Evolutionary conservation across 2,113 vertebrate species (phyloP).

Genomic region (Athene noctua): DNA sequence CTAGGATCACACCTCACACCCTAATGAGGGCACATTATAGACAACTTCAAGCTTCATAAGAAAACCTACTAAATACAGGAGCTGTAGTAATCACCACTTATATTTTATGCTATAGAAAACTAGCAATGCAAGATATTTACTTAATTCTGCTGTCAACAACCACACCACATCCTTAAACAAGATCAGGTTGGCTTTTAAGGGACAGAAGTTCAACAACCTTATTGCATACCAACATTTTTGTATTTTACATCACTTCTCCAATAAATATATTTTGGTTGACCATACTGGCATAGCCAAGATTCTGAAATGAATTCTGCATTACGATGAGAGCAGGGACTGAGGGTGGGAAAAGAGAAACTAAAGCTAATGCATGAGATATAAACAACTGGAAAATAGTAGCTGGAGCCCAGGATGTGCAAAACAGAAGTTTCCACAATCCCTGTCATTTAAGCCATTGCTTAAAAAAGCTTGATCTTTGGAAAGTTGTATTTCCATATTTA

Average conservation of each 20-base stretch:
- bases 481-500: not conserved
- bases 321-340: not conserved
- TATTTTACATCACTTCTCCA: not conserved
- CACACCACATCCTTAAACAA: not conserved
- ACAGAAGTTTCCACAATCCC: constrained; percentile 25
- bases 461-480: not conserved
- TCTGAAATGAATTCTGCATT: not conserved
- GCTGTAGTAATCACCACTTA: not conserved
- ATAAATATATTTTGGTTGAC: not conserved
- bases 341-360: constrained; percentile 14
- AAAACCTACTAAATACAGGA: not conserved
- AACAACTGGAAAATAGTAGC: constrained; percentile 42
- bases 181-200: not conserved
- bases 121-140: not conserved
- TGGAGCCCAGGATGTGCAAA: constrained; percentile 11
- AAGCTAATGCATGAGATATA: not conserved
- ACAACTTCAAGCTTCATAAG: not conserved
- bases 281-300: not conserved
- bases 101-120: not conserved
- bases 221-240: not conserved
- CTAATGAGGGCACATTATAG: not conserved
- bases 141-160: not conserved
- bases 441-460: constrained; percentile 24
- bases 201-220: not conserved
- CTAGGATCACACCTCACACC: not conserved